Evolutionary conservation across 2,797 vertebrate genomes (phyloP).

Genomic region (Synanceia verrucosa): DNA sequence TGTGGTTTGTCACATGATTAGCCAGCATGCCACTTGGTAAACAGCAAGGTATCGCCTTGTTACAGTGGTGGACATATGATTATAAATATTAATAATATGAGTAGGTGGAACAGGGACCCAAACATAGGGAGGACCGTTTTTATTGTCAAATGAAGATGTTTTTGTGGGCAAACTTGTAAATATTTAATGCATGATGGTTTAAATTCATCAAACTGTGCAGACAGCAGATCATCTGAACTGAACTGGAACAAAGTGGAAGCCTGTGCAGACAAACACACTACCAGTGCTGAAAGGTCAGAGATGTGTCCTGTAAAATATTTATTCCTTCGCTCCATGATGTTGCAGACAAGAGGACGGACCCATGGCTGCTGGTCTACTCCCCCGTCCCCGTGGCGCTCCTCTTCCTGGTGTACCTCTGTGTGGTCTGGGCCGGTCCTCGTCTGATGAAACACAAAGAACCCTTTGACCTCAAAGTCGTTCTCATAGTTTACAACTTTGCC

Average conservation of each 20-base stretch:
- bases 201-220: not conserved
- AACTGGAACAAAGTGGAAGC: not conserved
- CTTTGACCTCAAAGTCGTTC: constrained; percentile 67
- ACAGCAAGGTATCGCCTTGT: too few relatives aligned
- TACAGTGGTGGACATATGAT: not conserved
- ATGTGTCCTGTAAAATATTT: not conserved
- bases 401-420: constrained; percentile 73
- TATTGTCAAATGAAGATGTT: not conserved
- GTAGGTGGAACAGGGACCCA: too few relatives aligned
- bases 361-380: constrained; percentile 79
- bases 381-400: constrained; percentile 73
- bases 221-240: not conserved
- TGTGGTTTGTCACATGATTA: constrained; percentile 45
- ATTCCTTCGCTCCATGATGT: not conserved
- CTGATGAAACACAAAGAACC: constrained; percentile 59
- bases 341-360: constrained; percentile 83
- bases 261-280: not conserved
- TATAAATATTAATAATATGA: too few relatives aligned
- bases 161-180: too few relatives aligned
- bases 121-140: too few relatives aligned
- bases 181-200: too few relatives aligned
- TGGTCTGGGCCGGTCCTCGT: constrained; percentile 72
- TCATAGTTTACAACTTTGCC: constrained; percentile 77
- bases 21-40: constrained; percentile 2
- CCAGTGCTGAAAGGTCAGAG: not conserved